Base-by-base conservation (phyloP, 2,888 invertebrate species). In the Nipponacmea schrenckii region DNA sequence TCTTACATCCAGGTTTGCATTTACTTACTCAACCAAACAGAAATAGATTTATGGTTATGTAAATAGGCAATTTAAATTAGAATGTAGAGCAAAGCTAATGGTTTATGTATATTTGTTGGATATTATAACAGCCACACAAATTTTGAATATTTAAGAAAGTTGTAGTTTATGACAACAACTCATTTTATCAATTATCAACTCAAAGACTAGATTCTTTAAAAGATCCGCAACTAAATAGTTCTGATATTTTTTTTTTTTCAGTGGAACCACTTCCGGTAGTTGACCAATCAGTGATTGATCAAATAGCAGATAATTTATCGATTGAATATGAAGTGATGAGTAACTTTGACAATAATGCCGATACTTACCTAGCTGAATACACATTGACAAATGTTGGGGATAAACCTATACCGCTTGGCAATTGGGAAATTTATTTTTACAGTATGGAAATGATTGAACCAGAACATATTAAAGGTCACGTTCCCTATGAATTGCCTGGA, bases 361-460 rank as follows among this genome's bases (percentile, higher is more conserved):
- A 71, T 17, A 70, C 68, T 31, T 79, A 62, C 67, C 63, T 68
- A 31, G 79, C 75, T 24, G 68, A 50, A 5, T 24, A 79, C 39
- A 66, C 27, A 3, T 68, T 83, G 10, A 74, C 62, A 56, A 84
- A 85, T 68, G 72, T 46, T 2, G 82, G 83, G 8, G 50, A 62
- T n/a, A 44, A 50, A 8, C 31, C 73, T 1, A 70, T 85, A 1
- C 62, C 69, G 7, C 63, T 69, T 2, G 83, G 82, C 17, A 78
- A 77, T 65, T 85, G 84, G 85, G 78, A 72, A n/a, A 76, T 85
- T 14, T 83, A 83, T 64, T 80, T 83, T 39, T 79, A 79, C 71
- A 76, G 76, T 67, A 73, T 76, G 27, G 50, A 64, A 24, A 67
- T 73, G 70, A 64, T 71, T 62, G 66, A 64, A 62, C 71, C 71